Evolutionary conservation across 2,888 invertebrate genomes (phyloP).

Genomic region (Parthenolecanium corni): DNA sequence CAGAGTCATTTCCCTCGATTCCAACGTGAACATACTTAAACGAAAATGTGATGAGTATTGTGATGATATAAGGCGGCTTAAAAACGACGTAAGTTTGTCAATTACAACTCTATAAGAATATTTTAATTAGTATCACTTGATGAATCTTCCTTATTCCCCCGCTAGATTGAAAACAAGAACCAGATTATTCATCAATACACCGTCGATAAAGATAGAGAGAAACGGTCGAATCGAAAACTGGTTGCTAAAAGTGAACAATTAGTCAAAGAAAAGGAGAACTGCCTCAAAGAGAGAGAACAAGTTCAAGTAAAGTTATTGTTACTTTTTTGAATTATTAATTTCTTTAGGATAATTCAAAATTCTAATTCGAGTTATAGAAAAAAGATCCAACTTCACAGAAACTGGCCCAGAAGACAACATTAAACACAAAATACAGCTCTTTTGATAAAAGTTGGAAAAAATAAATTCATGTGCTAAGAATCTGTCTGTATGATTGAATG

Average conservation of each 20-base stretch:
- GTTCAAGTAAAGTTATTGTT: neutral
- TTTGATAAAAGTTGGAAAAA: no score
- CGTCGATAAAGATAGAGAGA: neutral
- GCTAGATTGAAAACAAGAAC: neutral
- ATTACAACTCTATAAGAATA: neutral
- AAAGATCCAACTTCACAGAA: no score
- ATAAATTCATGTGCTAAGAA: no score
- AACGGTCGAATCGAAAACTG: neutral
- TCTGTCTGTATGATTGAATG: no score
- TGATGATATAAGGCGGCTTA: neutral
- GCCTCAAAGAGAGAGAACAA: neutral
- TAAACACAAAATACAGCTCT: no score
- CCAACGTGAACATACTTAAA: slow-evolving; percentile 31
- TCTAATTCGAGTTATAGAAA: no score
- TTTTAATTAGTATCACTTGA: neutral
- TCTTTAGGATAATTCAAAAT: no score
- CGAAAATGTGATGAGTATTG: slow-evolving; percentile 31
- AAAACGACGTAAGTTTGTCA: neutral
- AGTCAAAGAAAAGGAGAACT: neutral
- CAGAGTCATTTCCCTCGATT: slow-evolving; percentile 27
- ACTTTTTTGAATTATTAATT: no score
- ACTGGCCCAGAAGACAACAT: no score
- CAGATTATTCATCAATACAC: neutral
- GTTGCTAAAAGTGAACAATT: neutral
- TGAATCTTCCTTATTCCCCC: neutral